Evolutionary conservation across 2,888 invertebrate genomes (phyloP).

Genomic region (Drosophila tripunctata): DNA sequence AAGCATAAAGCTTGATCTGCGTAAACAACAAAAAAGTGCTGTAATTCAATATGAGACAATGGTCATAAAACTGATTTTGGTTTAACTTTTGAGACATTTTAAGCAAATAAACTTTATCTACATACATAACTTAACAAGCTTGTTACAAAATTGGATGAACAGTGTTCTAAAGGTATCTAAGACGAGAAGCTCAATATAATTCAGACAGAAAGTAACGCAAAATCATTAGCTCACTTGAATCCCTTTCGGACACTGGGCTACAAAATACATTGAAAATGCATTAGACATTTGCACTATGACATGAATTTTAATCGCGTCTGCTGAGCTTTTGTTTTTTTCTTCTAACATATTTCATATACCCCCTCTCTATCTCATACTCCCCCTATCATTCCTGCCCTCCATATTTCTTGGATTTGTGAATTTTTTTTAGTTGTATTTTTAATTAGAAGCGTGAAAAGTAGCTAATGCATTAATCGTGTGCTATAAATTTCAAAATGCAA

Average conservation of each 20-base stretch:
- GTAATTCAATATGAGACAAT: too few species aligned
- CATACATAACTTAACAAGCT: too few species aligned
- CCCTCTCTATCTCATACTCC: neutral
- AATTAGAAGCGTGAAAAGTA: slow-evolving; percentile 65
- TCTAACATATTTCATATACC: neutral
- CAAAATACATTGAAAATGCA: slow-evolving; percentile 78
- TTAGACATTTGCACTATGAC: slow-evolving; percentile 64
- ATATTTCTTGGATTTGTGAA: neutral
- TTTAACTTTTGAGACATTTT: too few species aligned
- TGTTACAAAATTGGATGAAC: too few species aligned
- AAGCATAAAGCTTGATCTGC: too few species aligned
- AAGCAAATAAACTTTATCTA: too few species aligned
- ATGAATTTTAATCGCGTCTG: slow-evolving; percentile 64
- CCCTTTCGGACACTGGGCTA: slow-evolving; percentile 44
- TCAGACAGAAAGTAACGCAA: too few species aligned
- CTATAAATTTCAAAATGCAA: slow-evolving; percentile 67
- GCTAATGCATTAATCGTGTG: slow-evolving; percentile 77
- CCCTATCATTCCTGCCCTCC: neutral
- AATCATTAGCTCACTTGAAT: too few species aligned
- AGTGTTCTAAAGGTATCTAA: too few species aligned
- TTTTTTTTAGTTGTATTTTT: neutral
- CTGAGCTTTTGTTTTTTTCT: slow-evolving; percentile 29
- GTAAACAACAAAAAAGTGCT: too few species aligned
- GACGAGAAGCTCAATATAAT: too few species aligned
- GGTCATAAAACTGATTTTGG: too few species aligned